Conservation (phyloP, 2,888 invertebrate species). For the Nephrotoma guestfalica region DNA sequence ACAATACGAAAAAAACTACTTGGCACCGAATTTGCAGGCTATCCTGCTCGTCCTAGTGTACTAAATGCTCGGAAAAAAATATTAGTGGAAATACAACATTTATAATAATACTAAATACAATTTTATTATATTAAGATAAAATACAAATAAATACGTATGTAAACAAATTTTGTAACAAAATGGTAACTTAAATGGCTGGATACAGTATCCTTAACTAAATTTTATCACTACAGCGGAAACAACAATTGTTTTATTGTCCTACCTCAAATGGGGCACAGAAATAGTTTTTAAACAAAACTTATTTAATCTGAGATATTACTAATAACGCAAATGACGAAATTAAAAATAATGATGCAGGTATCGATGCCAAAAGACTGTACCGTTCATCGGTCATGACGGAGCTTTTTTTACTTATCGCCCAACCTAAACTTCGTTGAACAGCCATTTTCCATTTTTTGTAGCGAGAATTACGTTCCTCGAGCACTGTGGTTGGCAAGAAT, state of each 20-base stretch:
- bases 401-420: slow-evolving; percentile 65
- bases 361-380: slow-evolving; percentile 60
- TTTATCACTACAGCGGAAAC: neutral
- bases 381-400: slow-evolving; percentile 69
- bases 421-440: slow-evolving; percentile 78
- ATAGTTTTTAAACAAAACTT: neutral
- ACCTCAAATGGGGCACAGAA: neutral
- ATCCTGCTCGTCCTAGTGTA: no score
- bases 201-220: neutral
- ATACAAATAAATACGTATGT: no score
- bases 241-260: neutral
- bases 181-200: neutral
- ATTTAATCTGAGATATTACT: neutral
- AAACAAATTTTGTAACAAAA: neutral
- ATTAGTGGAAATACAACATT: no score
- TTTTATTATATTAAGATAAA: no score
- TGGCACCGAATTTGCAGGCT: no score
- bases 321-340: slow-evolving; percentile 53
- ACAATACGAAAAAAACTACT: no score
- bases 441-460: slow-evolving; percentile 93
- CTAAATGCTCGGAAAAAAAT: no score
- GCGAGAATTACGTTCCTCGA: slow-evolving; percentile 64
- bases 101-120: no score
- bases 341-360: slow-evolving; percentile 61
- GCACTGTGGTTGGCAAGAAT: slow-evolving; percentile 67